These are phyloP conservation scores for Hirtodrosophila histrioides DNA, from an alignment of 2,888 invertebrate genomes.

Conservation along the genomic window DNA sequence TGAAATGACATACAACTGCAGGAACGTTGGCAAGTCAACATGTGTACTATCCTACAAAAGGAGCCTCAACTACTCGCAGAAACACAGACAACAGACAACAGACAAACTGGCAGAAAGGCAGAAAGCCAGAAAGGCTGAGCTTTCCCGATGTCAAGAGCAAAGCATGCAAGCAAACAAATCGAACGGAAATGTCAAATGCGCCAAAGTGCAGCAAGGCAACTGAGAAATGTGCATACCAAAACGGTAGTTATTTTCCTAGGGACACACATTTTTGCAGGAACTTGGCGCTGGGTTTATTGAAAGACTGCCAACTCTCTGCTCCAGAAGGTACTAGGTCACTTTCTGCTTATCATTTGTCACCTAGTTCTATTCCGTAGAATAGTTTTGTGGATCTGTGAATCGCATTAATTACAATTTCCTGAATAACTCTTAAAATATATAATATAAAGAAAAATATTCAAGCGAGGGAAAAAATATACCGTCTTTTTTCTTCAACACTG, in stretches of 20 bases:
- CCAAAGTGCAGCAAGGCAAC: conserved; percentile 69
- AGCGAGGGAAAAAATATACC: no score
- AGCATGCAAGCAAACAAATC: conserved; percentile 73
- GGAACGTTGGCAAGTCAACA: conserved; percentile 18
- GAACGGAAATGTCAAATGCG: conserved; percentile 79
- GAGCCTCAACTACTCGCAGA: background rate
- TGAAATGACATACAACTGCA: conserved; percentile 60
- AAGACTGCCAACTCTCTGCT: conserved; percentile 27
- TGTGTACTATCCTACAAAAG: conserved; percentile 10
- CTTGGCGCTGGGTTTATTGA: conserved; percentile 40
- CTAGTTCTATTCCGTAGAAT: conserved; percentile 14
- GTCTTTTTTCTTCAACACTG: no score
- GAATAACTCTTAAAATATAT: background rate
- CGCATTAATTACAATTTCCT: conserved; percentile 77
- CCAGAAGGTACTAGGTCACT: conserved; percentile 38
- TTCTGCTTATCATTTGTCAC: conserved; percentile 35
- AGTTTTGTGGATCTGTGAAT: conserved; percentile 50
- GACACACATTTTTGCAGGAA: conserved; percentile 9
- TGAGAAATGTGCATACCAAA: conserved; percentile 44
- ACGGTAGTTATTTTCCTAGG: conserved; percentile 34
- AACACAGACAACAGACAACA: conserved; percentile 2
- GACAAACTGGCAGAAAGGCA: conserved; percentile 7
- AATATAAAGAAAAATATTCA: no score
- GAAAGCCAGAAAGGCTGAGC: conserved; percentile 17
- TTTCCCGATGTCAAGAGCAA: conserved; percentile 46